Evolutionary conservation across 1,140 invertebrate species (phyloP).

Genomic region (Tetramorium simillimum): DNA sequence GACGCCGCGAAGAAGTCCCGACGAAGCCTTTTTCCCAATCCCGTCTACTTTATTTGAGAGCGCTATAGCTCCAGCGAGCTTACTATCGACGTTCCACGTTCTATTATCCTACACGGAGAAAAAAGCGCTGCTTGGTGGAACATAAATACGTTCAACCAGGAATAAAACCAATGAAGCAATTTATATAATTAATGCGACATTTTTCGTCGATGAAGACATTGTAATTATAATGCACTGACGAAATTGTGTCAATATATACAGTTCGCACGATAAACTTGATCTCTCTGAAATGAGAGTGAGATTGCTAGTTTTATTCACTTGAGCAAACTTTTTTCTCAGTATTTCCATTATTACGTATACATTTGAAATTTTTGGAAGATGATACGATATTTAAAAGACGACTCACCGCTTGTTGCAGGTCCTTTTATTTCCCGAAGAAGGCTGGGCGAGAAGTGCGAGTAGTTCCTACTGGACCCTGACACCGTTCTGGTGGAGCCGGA

Average conservation of each 20-base stretch:
- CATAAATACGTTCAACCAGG: neutral
- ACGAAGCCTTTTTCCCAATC: slow-evolving; percentile 47
- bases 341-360: neutral
- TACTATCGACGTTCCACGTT: slow-evolving; percentile 22
- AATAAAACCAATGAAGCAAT: neutral
- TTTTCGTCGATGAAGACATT: neutral
- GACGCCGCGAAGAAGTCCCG: slow-evolving; percentile 51
- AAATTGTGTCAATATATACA: neutral
- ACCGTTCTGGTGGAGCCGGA: slow-evolving; percentile 93
- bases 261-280: neutral
- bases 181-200: slow-evolving; percentile 2
- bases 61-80: slow-evolving; percentile 41
- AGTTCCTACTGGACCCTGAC: slow-evolving; percentile 95
- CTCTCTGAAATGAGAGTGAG: neutral
- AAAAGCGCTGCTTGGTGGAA: neutral
- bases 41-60: slow-evolving; percentile 55
- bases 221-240: neutral
- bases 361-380: neutral
- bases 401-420: slow-evolving; percentile 86
- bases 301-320: neutral
- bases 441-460: slow-evolving; percentile 93
- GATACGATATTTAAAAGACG: neutral
- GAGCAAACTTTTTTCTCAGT: neutral
- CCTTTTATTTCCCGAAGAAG: slow-evolving; percentile 93
- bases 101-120: slow-evolving; percentile 26